Evolutionary conservation across 2,888 invertebrate species (phyloP).

Genomic region (Acronicta alni): DNA sequence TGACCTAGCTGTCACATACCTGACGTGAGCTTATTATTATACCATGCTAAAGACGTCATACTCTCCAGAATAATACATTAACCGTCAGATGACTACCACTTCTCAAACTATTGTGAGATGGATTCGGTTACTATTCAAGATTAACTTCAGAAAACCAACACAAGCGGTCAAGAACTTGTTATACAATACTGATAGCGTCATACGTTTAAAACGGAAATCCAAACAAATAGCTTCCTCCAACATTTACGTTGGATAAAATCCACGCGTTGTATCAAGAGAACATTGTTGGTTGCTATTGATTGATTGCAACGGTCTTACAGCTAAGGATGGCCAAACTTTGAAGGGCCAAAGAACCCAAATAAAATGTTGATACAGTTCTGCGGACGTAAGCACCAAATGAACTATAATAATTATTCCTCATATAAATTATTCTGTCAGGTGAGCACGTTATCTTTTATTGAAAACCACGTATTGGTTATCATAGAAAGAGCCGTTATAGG

Average conservation of each 20-base stretch:
- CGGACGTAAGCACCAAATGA: not conserved
- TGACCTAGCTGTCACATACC: too few species aligned
- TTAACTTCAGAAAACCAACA: constrained; percentile 4
- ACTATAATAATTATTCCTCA: not conserved
- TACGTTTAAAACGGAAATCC: constrained; percentile 18
- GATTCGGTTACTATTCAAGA: constrained; percentile 1
- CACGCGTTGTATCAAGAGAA: constrained; percentile 17
- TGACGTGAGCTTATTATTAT: too few species aligned
- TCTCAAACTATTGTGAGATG: not conserved
- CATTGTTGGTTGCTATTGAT: constrained; percentile 23
- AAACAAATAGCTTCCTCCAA: constrained; percentile 23
- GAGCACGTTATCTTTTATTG: too few species aligned
- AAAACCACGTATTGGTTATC: too few species aligned
- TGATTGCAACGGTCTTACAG: constrained; percentile 10
- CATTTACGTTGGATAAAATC: constrained; percentile 25
- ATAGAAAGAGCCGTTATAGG: too few species aligned
- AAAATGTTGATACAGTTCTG: not conserved
- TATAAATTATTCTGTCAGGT: too few species aligned
- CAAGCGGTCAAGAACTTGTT: constrained; percentile 24
- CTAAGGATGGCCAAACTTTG: constrained; percentile 21
- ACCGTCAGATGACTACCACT: too few species aligned
- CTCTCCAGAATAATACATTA: too few species aligned
- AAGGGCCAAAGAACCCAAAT: not conserved
- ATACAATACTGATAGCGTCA: constrained; percentile 30
- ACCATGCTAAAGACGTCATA: too few species aligned